Conservation (phyloP, 2,113 vertebrate species). For the Macaca mulatta region DNA sequence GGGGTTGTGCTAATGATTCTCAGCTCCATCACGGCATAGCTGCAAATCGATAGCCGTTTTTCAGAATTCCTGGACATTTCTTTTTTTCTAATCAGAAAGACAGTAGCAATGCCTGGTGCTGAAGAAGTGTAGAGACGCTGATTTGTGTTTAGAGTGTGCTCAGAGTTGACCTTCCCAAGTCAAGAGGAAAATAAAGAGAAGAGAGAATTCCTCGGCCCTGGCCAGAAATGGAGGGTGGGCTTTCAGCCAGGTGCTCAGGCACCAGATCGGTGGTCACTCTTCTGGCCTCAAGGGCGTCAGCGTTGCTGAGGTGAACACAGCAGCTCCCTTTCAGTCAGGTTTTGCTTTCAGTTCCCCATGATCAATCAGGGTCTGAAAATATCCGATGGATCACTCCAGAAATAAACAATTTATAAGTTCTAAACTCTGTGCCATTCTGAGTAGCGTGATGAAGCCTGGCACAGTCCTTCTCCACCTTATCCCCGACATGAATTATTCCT, state of each 20-base stretch:
- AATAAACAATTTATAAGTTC: not conserved
- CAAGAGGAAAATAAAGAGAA: not conserved
- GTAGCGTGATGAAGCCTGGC: not conserved
- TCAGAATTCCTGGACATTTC: not conserved
- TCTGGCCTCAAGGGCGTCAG: not conserved
- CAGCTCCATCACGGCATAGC: not conserved
- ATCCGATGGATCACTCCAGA: not conserved
- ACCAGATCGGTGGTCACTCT: not conserved
- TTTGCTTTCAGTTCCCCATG: not conserved
- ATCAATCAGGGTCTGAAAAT: not conserved
- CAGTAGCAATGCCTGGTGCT: not conserved
- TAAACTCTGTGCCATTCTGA: not conserved
- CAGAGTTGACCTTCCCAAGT: not conserved
- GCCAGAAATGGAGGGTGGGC: not conserved
- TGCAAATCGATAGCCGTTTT: too few relatives aligned
- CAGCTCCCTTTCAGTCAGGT: not conserved
- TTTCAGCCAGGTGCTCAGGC: rapidly evolving
- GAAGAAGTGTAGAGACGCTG: not conserved
- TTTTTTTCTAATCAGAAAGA: not conserved
- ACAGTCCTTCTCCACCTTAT: not conserved
- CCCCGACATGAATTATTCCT: not conserved
- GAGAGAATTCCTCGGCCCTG: not conserved
- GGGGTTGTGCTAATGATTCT: not conserved
- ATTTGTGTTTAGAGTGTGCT: not conserved
- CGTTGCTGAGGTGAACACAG: not conserved